These are phyloP conservation scores for Pterocles burchelli DNA, from an alignment of 2,113 vertebrate species.

Conservation along the genomic window DNA sequence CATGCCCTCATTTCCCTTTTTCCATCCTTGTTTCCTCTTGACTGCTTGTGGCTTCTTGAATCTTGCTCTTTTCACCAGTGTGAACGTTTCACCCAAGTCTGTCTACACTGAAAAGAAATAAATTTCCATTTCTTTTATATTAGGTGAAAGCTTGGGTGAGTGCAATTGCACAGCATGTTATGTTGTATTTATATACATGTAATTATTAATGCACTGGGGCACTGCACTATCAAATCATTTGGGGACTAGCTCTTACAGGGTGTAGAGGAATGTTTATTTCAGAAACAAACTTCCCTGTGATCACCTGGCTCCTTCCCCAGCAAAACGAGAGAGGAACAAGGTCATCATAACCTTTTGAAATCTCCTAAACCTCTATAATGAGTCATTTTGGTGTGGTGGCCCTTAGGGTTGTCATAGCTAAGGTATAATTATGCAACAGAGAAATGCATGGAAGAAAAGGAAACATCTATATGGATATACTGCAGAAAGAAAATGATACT, in stretches of 20 bases:
- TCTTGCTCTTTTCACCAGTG: not conserved
- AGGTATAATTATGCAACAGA: not conserved
- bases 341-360: not conserved
- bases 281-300: not conserved
- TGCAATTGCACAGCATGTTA: not conserved
- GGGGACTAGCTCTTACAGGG: not conserved
- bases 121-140: not conserved
- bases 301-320: not conserved
- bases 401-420: not conserved
- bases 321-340: not conserved
- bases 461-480: not conserved
- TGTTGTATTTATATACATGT: not conserved
- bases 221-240: not conserved
- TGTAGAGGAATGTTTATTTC: not conserved
- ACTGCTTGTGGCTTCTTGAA: not conserved
- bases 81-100: not conserved
- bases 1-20: not conserved
- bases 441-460: not conserved
- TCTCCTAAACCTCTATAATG: not conserved
- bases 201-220: not conserved
- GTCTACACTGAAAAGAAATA: not conserved
- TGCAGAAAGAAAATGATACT: not conserved
- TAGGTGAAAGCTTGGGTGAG: not conserved
- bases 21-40: not conserved
- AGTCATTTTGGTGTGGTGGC: no score